Evolutionary conservation across 2,113 vertebrate species (phyloP).

Genomic region (Scomber japonicus): DNA sequence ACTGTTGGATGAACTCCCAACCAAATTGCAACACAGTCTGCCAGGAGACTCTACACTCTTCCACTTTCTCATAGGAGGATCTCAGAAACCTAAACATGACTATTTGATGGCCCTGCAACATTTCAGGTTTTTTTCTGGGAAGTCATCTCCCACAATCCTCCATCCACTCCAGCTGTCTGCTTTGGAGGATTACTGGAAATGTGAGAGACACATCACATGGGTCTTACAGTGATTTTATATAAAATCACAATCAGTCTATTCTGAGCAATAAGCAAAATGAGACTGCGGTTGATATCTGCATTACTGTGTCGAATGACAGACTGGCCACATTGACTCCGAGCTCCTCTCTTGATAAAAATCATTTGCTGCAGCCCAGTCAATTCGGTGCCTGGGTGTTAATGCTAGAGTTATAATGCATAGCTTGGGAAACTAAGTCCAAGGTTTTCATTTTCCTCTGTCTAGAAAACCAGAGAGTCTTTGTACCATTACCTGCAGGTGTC

Average conservation of each 20-base stretch:
- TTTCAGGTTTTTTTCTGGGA: slow-evolving; percentile 34
- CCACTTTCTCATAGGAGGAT: slow-evolving; percentile 57
- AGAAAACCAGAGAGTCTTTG: slow-evolving; percentile 52
- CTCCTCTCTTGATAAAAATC: slow-evolving; percentile 33
- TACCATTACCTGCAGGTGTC: slow-evolving; percentile 33
- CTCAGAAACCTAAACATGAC: slow-evolving; percentile 57
- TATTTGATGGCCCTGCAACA: slow-evolving; percentile 44
- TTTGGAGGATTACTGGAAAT: slow-evolving; percentile 38
- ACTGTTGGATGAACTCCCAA: slow-evolving; percentile 72
- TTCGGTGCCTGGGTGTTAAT: slow-evolving; percentile 59
- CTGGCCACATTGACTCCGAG: slow-evolving; percentile 32
- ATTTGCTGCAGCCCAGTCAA: slow-evolving; percentile 38
- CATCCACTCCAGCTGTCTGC: slow-evolving; percentile 8
- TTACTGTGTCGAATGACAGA: slow-evolving; percentile 19
- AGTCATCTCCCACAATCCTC: slow-evolving; percentile 37
- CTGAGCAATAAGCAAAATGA: slow-evolving; percentile 20
- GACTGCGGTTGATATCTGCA: slow-evolving; percentile 27
- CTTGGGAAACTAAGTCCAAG: slow-evolving; percentile 68
- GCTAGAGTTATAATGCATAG: slow-evolving; percentile 67
- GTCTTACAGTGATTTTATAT: slow-evolving; percentile 1
- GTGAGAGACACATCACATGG: slow-evolving; percentile 43
- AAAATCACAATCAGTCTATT: slow-evolving; percentile 45
- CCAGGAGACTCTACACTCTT: slow-evolving; percentile 48
- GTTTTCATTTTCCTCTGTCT: slow-evolving; percentile 57
- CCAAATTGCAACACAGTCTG: slow-evolving; percentile 44